These are phyloP conservation scores for Dolichotis patagonum DNA, from an alignment of 2,113 vertebrate species.

Conservation along the genomic window DNA sequence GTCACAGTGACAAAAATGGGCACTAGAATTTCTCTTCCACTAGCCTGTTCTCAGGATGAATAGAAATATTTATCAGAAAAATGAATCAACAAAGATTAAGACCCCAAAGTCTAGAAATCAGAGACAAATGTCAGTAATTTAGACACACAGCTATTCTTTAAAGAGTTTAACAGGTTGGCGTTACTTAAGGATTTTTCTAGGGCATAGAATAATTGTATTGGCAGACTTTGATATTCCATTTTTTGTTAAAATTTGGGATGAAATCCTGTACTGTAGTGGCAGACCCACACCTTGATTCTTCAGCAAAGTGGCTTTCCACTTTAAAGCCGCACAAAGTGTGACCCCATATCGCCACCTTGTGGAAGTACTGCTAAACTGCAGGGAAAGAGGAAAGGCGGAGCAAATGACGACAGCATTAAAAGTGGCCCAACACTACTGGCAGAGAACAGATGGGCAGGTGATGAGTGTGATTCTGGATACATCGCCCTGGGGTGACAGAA, in stretches of 20 bases:
- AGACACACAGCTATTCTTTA: neutral
- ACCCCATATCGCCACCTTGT: slow-evolving; percentile 68
- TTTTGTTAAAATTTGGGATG: neutral
- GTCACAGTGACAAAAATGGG: neutral
- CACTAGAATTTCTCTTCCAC: neutral
- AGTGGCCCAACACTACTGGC: neutral
- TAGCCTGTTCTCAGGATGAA: neutral
- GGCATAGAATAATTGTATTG: neutral
- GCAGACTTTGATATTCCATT: neutral
- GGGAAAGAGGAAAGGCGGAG: neutral
- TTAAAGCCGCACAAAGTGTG: neutral
- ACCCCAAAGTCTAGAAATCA: neutral
- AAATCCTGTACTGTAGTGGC: neutral
- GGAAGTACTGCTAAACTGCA: slow-evolving; percentile 57
- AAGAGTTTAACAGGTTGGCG: neutral
- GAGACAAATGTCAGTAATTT: slow-evolving; percentile 49
- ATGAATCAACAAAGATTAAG: slow-evolving; percentile 4
- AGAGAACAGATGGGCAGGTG: neutral
- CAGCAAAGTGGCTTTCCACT: neutral
- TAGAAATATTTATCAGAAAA: slow-evolving; percentile 47
- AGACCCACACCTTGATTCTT: slow-evolving; percentile 46
- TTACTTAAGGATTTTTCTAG: neutral
- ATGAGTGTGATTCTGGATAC: neutral
- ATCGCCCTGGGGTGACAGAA: neutral
- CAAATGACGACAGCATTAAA: neutral